phyloP scores from a whole-genome alignment of 2,113 vertebrate species.

The Stigmatopora nigra region DNA sequence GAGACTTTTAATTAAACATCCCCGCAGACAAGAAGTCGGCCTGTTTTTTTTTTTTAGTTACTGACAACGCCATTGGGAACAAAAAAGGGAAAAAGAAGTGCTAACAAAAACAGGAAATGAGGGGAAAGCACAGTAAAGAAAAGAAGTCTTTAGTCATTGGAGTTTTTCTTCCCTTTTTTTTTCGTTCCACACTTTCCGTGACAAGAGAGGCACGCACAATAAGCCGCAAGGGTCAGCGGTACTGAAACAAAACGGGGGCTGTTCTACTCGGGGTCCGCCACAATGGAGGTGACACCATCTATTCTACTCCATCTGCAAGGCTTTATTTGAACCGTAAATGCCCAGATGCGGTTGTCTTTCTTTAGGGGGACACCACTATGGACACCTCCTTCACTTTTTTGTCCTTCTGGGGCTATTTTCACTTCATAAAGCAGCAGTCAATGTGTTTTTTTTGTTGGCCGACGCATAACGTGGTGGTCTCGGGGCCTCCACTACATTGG shows the following conservation, averaged over 20 bases:
- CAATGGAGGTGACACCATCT: conserved; percentile 79
- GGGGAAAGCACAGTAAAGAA: conserved; percentile 46
- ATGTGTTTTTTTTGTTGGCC: conserved; percentile 84
- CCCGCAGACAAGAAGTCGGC: conserved; percentile 53
- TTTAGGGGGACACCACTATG: conserved; percentile 77
- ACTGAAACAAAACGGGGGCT: conserved; percentile 80
- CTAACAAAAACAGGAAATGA: conserved; percentile 63
- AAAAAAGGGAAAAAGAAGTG: conserved; percentile 2
- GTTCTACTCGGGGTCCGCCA: conserved; percentile 75
- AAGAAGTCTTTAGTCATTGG: conserved; percentile 68
- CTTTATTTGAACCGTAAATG: conserved; percentile 81
- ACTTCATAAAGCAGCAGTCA: conserved; percentile 97
- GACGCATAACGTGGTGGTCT: conserved; percentile 89
- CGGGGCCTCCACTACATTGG: conserved; percentile 81
- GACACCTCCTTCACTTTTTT: conserved; percentile 85
- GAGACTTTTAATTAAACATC: conserved; percentile 70
- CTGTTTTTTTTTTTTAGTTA: conserved; percentile 59
- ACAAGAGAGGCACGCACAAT: conserved; percentile 81
- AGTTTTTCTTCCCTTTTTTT: conserved; percentile 68
- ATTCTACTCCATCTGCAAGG: conserved; percentile 73
- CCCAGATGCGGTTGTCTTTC: conserved; percentile 82
- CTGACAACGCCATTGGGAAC: conserved; percentile 51
- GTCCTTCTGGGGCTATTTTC: conserved; percentile 81
- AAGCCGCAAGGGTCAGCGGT: conserved; percentile 84
- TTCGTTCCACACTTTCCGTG: conserved; percentile 78